Conservation (phyloP, 2,888 invertebrate species). For the Zelleria hepariella region DNA sequence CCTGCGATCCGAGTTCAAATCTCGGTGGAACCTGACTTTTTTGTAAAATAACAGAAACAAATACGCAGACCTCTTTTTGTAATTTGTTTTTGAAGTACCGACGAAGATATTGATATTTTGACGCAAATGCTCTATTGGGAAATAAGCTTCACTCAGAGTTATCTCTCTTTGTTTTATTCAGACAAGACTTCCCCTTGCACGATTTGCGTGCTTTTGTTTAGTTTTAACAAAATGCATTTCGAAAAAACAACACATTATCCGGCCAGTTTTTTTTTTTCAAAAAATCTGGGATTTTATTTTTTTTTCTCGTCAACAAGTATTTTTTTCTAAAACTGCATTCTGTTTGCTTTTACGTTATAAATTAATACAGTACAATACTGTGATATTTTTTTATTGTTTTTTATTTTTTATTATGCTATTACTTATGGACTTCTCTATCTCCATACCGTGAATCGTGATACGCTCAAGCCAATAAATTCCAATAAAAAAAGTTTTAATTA, state of each 20-base stretch:
- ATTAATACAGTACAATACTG: no score
- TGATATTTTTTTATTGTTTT: no score
- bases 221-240: background rate
- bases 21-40: slow-evolving; percentile 79
- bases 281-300: no score
- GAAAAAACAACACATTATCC: background rate
- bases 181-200: background rate
- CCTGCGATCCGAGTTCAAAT: slow-evolving; percentile 89
- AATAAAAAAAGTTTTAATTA: background rate
- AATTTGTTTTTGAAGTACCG: background rate
- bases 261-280: background rate
- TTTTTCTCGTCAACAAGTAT: no score
- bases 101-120: background rate
- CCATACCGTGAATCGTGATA: background rate
- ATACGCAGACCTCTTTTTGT: background rate
- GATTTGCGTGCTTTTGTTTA: background rate
- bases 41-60: slow-evolving; percentile 9
- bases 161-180: background rate
- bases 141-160: background rate
- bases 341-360: no score
- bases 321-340: no score
- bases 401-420: no score
- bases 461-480: background rate
- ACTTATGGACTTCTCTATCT: no score
- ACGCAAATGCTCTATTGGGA: background rate